phyloP scores from a whole-genome alignment of 2,888 invertebrate species.

The Deilephila elpenor region DNA sequence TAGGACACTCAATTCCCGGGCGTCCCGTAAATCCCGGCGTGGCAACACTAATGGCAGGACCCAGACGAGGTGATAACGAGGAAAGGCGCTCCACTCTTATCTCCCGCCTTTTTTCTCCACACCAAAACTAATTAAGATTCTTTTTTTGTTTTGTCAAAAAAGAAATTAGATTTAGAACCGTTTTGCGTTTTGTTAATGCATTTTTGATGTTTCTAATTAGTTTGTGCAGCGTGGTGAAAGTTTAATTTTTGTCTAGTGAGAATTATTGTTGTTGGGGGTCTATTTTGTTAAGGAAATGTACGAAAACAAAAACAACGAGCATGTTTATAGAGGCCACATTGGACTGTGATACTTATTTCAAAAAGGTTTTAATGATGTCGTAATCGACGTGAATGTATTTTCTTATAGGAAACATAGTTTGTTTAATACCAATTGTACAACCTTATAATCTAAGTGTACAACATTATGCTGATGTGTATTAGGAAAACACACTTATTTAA shows the following conservation, averaged over 20 bases:
- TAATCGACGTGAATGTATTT: too few relatives aligned
- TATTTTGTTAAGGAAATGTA: too few relatives aligned
- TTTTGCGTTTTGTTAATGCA: conserved; percentile 67
- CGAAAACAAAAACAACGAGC: too few relatives aligned
- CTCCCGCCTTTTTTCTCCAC: conserved; percentile 69
- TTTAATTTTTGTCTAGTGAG: conserved; percentile 18
- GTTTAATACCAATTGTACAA: too few relatives aligned
- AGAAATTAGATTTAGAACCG: conserved; percentile 72
- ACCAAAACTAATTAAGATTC: conserved; percentile 77
- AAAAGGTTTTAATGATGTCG: too few relatives aligned
- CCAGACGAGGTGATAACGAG: conserved; percentile 72
- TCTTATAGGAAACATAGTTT: too few relatives aligned
- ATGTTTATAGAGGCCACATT: too few relatives aligned
- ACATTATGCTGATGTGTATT: too few relatives aligned
- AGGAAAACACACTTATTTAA: too few relatives aligned
- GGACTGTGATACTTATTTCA: too few relatives aligned
- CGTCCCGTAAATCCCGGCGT: conserved; percentile 8
- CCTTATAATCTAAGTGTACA: too few relatives aligned
- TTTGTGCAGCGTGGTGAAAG: conserved; percentile 25
- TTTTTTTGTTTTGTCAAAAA: conserved; percentile 70
- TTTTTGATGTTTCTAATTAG: conserved; percentile 73
- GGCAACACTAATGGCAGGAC: conserved; percentile 42
- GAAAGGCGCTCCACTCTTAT: conserved; percentile 76
- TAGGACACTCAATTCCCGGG: conserved; percentile 48
- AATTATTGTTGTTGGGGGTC: too few relatives aligned